Base-by-base conservation (phyloP, 2,797 vertebrate genomes). In the Pangasius larnaudii region DNA sequence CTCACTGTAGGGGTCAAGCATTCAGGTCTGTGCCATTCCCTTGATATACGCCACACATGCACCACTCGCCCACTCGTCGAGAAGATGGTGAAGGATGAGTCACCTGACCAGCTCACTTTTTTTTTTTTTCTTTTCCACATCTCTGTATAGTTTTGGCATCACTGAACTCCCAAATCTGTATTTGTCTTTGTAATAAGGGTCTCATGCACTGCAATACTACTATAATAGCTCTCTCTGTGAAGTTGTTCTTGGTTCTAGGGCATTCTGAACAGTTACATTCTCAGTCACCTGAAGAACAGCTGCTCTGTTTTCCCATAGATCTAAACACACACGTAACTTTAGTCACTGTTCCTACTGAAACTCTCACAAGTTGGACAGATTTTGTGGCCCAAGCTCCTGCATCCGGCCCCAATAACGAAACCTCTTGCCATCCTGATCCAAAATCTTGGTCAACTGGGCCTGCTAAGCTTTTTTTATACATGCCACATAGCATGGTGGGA, bases 1-100 rank as follows among this genome's bases (percentile, higher is more conserved):
- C 27, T 63, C 59, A 11, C 39, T 65, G 80, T 83, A 30, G 3
- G 39, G 36, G 36, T 81, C 56, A 27, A 42, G 79, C 79, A 61
- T 61, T 42, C 36, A 42, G 58, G 80, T n/a, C 24, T 63, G 24
- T 82, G 46, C 27, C 5, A 19, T 63, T 81, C 79, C 58, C 24
- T 46, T 81, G 79, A 36, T 61, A 30, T 42, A 42, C 0, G 2
- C 79, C 79, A 81, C 79, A 46, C 58, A 63, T 42, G 79, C 58
- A 61, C 79, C 58, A 46, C 79, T 61, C 36, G 24, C 56, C 79
- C 58, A 81, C 58, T 81, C 61, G 22, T 49, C 27, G 3, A 83
- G 36, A 65, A 65, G 24, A 18, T 65, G 79, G 58, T 46, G 59
- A 83, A 30, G 39, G 14, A 83, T 83, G 80, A 82, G 58, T 83